phyloP scores from a whole-genome alignment of 2,113 vertebrate species.

The Microtus montanus region DNA sequence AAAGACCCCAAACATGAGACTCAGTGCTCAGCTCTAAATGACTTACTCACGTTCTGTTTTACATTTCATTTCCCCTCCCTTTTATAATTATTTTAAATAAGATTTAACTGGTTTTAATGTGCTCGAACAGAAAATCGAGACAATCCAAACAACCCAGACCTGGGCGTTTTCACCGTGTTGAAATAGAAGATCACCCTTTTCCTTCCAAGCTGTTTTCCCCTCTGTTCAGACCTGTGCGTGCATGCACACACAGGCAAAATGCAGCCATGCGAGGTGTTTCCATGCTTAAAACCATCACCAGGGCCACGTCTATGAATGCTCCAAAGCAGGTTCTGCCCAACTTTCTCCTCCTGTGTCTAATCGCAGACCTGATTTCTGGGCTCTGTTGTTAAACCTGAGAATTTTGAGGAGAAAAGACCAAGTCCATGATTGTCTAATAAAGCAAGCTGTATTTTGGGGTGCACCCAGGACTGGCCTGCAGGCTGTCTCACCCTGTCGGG shows the following conservation, averaged over 20 bases:
- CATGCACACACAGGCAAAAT: not conserved
- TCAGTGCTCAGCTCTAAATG: not conserved
- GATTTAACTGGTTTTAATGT: slow-evolving; percentile 25
- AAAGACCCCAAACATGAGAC: not conserved
- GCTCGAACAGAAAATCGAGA: not conserved
- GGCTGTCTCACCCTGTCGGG: not conserved
- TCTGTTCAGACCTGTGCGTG: not conserved
- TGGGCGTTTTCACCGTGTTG: not conserved
- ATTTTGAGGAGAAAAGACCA: not conserved
- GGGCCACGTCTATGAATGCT: not conserved
- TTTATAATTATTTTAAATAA: slow-evolving; percentile 33
- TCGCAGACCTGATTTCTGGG: not conserved
- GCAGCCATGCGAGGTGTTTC: not conserved
- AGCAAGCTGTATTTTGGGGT: not conserved
- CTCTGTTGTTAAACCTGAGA: not conserved
- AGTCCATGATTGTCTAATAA: not conserved
- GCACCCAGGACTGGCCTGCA: not conserved
- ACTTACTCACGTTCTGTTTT: not conserved
- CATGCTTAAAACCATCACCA: not conserved
- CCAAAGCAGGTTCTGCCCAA: not conserved
- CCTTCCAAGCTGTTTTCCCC: not conserved
- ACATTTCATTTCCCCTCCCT: not conserved
- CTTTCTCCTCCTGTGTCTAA: not conserved
- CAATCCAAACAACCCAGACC: not conserved
- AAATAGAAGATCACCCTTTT: not conserved